Conservation (phyloP, 2,797 vertebrate genomes). For the Neosilurus mollespiculum region DNA sequence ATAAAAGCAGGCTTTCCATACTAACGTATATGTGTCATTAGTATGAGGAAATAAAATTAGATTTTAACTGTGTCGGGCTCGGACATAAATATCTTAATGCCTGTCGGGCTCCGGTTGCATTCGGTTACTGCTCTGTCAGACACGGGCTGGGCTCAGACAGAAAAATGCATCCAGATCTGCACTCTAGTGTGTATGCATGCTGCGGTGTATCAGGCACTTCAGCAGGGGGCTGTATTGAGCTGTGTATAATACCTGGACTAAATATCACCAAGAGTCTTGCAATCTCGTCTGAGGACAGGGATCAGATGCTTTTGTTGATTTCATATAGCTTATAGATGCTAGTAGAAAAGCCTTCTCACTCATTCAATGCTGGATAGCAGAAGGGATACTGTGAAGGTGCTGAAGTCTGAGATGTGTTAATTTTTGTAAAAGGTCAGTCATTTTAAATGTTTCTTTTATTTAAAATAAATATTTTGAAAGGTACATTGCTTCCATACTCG, state of each 20-base stretch:
- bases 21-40: too few species aligned
- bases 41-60: too few species aligned
- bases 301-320: not conserved
- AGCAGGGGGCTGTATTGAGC: slow-evolving; percentile 25
- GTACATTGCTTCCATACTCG: too few species aligned
- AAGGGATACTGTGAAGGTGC: slow-evolving; percentile 1
- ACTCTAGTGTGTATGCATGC: not conserved
- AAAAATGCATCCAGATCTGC: too few species aligned
- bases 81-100: too few species aligned
- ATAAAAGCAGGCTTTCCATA: too few species aligned
- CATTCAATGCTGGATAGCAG: not conserved
- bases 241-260: not conserved
- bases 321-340: not conserved
- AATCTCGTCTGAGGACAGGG: not conserved
- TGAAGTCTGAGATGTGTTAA: not conserved
- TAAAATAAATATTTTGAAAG: too few species aligned
- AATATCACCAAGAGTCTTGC: not conserved
- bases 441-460: not conserved
- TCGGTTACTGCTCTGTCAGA: too few species aligned
- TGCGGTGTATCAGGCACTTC: not conserved
- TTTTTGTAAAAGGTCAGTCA: not conserved
- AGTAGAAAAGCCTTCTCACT: not conserved
- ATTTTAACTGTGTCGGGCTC: too few species aligned
- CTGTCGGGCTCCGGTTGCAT: too few species aligned
- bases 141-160: too few species aligned